These are phyloP conservation scores for Carduelis carduelis DNA, from an alignment of 2,797 vertebrate species.

Conservation along the genomic window DNA sequence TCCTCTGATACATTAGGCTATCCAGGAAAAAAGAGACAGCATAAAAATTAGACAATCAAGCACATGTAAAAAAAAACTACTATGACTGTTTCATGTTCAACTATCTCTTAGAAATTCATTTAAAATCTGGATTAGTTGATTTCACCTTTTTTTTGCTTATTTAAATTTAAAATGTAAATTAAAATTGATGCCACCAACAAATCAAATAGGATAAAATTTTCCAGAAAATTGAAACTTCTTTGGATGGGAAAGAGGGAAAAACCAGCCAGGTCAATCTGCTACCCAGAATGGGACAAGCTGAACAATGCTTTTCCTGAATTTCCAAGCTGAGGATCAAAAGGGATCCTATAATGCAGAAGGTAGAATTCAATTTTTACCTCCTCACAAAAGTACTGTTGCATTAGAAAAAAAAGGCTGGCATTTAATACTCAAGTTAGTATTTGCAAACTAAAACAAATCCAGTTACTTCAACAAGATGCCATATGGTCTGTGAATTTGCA, in stretches of 20 bases:
- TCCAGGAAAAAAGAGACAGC: neutral
- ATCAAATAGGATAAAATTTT: neutral
- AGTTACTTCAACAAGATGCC: conserved; percentile 33
- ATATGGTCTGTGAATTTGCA: neutral
- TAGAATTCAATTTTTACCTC: neutral
- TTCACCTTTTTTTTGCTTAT: accelerated
- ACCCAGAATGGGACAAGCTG: neutral
- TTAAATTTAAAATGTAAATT: neutral
- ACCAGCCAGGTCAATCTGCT: neutral
- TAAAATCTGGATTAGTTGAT: neutral
- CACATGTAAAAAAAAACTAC: neutral
- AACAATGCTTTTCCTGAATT: neutral
- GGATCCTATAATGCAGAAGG: neutral
- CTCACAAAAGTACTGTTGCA: neutral
- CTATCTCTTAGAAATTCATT: neutral
- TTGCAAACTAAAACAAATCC: conserved; percentile 28
- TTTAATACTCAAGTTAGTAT: conserved; percentile 10
- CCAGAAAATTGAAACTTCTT: neutral
- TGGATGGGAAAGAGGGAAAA: neutral
- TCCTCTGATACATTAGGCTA: neutral
- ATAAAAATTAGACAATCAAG: neutral
- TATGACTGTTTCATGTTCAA: neutral
- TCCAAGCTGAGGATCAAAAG: neutral
- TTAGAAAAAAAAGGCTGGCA: neutral
- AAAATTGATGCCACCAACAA: neutral